Base-by-base conservation (phyloP, 2,888 invertebrate genomes). In the Charanyca ferruginea region DNA sequence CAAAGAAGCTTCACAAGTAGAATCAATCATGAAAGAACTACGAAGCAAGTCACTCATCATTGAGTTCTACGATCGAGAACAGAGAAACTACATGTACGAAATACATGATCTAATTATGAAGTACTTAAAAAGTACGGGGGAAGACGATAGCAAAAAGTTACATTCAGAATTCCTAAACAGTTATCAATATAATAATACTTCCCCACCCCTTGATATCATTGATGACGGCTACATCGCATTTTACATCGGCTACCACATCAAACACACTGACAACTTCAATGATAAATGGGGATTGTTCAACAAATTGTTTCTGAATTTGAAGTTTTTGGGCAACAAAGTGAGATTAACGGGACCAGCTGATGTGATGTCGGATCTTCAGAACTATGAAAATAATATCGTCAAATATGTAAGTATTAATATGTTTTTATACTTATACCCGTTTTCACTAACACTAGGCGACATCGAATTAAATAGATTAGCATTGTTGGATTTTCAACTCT, bases 191-290 rank as follows among this genome's bases (percentile, higher is more conserved):
- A 96, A 96, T 51, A 84, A 90, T 0, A 88, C 91, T 8, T 94
- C 96, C 78, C 96, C 96, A 0, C 91, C 95, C 28, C 93, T 96
- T 1, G 96, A 96, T 65, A 94, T 98, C 20, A 96, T 96, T 0
- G 96, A 97, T 72, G 97, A 98, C 84, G 97, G 97, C 53, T 98
- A 98, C 83, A 97, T 97, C 80, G 97, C 96, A 13, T 97, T 96
- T 41, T 97, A 97, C 83, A 96, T 98, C 55, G 97, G 97, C 8
- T 96, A 97, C 84, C 98, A 98, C 89, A 92, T 98, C 66, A 93
- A 96, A 66, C 83, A 92, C 32, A 97, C 97, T 2, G 88, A 93
- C 32, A 91, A 95, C 80, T 77, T 84, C 22, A 89, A 91, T 47
- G 90, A 93, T 45, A 90, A 87, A 64, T 96, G 93, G 89, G 87